Conservation (phyloP, 2,888 invertebrate species). For the Drosophila monieri region DNA sequence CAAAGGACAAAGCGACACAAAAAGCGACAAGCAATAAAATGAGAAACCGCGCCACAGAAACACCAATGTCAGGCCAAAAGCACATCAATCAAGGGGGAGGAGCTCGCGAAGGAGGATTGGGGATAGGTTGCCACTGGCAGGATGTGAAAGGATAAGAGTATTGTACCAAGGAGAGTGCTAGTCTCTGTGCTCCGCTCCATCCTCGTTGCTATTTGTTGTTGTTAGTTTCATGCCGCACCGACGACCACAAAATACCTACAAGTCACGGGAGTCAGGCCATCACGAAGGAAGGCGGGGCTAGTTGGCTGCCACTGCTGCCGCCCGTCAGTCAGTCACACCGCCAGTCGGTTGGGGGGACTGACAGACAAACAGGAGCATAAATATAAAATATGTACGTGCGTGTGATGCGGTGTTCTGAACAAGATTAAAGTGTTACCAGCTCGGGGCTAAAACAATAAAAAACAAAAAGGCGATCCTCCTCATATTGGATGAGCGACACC, state of each 20-base stretch:
- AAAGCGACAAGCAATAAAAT: slow-evolving; percentile 71
- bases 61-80: slow-evolving; percentile 59
- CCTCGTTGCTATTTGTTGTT: slow-evolving; percentile 44
- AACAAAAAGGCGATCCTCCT: slow-evolving; percentile 14
- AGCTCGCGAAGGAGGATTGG: slow-evolving; percentile 19
- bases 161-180: slow-evolving; percentile 60
- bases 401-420: slow-evolving; percentile 44
- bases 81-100: slow-evolving; percentile 70
- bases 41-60: slow-evolving; percentile 68
- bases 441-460: slow-evolving; percentile 42
- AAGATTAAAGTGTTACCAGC: slow-evolving; percentile 73
- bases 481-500: not conserved
- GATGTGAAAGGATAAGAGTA: slow-evolving; percentile 68
- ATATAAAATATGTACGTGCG: slow-evolving; percentile 73
- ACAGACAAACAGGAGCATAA: slow-evolving; percentile 69
- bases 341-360: slow-evolving; percentile 62
- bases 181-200: slow-evolving; percentile 24
- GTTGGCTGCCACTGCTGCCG: slow-evolving; percentile 2
- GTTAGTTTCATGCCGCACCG: slow-evolving; percentile 62
- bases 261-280: slow-evolving; percentile 55
- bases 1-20: slow-evolving; percentile 60
- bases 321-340: slow-evolving; percentile 25
- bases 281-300: slow-evolving; percentile 6
- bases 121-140: not conserved
- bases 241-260: slow-evolving; percentile 71